Evolutionary conservation across 2,797 vertebrate genomes (phyloP), one percentile per base, ranked within the genome.

Genomic region (Coendou prehensilis): DNA sequence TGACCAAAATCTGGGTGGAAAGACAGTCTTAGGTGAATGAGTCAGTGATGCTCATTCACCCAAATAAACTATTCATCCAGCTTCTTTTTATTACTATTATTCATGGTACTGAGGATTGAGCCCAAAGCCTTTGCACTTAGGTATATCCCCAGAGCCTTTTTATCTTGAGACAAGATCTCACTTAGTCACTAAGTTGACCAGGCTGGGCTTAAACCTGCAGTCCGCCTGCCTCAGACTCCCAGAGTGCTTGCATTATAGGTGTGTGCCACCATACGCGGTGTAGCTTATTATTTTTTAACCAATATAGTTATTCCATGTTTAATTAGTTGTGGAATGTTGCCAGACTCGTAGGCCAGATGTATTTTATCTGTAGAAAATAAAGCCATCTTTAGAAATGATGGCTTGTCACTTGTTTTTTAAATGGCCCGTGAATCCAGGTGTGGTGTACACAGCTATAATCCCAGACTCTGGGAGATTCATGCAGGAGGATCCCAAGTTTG

Each of bases 231-330:
- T 76, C 73, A 30, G 7, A 8, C 73, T 76, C 26, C 23, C 13
- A 47, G 73, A 76, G 69, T 15, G 6, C 14, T 52, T 33, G 75
- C 3, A 4, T 52, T 78, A 30, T 52, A 78, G 47, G 75, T 14
- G 1, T 20, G 33, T 71, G 9, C 47, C 26, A 52, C 26, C 6
- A 18, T 15, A 50, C 14, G 0, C 28, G 30, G 47, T 5, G 23
- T 50, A 30, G 64, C 28, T 57, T 87, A 7, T 54, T 83, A 59
- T 61, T 95, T 50, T 83, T 85, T 73, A 87, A 67, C 75, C 91
- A 47, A 61, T 41, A 52, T 11, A 79, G 13, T 67, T 75, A 61
- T 84, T 88, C 57, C 30, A 26, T 85, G 78, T 78, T 71, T 86
- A 84, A 82, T 83, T 81, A 86, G 30, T 81, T 95, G 22, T 87